Conservation (phyloP, 2,113 vertebrate genomes). For the Hippoglossus stenolepis region DNA sequence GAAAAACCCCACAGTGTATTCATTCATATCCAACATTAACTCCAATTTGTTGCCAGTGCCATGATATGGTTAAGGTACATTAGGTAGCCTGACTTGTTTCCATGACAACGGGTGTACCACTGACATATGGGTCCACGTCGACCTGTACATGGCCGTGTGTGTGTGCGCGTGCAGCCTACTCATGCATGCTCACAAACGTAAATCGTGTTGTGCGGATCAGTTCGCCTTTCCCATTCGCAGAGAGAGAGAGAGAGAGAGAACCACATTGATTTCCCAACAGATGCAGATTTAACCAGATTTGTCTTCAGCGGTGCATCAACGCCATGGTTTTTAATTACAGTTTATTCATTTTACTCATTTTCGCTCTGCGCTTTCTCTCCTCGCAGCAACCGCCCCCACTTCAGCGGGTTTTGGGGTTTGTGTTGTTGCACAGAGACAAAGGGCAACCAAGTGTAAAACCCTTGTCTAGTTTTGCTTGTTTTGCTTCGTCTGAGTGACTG, state of each 20-base stretch:
- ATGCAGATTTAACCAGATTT: neutral
- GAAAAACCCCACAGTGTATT: neutral
- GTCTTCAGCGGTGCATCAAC: neutral
- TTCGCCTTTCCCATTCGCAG: neutral
- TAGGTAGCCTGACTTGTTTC: slow-evolving; percentile 77
- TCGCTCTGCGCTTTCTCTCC: slow-evolving; percentile 4
- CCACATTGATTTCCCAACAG: neutral
- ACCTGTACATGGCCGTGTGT: slow-evolving; percentile 48
- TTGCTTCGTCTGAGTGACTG: slow-evolving; percentile 64
- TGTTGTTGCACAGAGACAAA: slow-evolving; percentile 46
- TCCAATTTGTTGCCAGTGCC: slow-evolving; percentile 37
- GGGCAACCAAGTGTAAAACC: slow-evolving; percentile 61
- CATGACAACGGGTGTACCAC: slow-evolving; percentile 73
- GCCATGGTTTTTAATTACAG: neutral
- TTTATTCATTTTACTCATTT: neutral
- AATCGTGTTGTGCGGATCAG: slow-evolving; percentile 15
- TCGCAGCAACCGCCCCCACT: slow-evolving; percentile 32
- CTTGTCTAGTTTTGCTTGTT: slow-evolving; percentile 66
- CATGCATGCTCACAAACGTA: slow-evolving; percentile 24
- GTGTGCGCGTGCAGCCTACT: slow-evolving; percentile 30
- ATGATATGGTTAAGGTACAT: slow-evolving; percentile 52
- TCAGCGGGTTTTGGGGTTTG: slow-evolving; percentile 37
- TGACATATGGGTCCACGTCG: slow-evolving; percentile 62
- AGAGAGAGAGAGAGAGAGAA: neutral
- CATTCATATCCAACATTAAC: neutral